A percentile compares a stretch with the other conserved stretches of the same genome.
phyloP scores from a whole-genome alignment of 2,113 vertebrate genomes.

The Istiophorus platypterus region DNA sequence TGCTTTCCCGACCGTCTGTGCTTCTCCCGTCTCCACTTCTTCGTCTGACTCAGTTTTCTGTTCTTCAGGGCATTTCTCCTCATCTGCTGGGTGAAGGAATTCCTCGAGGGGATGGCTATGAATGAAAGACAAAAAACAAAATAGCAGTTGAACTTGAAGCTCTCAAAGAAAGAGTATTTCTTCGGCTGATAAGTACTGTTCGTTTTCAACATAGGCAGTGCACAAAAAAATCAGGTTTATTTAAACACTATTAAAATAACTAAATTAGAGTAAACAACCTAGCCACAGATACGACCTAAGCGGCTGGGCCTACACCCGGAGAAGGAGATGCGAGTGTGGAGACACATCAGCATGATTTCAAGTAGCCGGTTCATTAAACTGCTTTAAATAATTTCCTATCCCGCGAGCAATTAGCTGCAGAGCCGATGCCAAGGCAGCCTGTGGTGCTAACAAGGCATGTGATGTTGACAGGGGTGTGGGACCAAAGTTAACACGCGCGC shows the following conservation, averaged over 20 bases:
- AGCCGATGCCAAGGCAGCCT: background rate
- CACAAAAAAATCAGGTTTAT: background rate
- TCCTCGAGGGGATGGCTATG: conserved; percentile 83
- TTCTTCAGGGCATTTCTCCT: conserved; percentile 82
- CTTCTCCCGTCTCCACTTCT: conserved; percentile 79
- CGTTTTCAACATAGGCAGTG: background rate
- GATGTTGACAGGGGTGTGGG: background rate
- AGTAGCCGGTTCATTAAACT: background rate
- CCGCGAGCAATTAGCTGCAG: background rate
- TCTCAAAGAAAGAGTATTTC: conserved; percentile 2
- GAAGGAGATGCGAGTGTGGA: background rate
- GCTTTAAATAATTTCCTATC: background rate
- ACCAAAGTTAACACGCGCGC: background rate
- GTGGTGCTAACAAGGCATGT: background rate
- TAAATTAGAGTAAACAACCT: background rate
- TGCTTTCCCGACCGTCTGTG: conserved; percentile 67
- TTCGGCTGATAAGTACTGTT: background rate
- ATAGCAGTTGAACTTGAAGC: conserved; percentile 20
- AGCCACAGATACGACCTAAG: background rate
- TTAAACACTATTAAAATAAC: background rate
- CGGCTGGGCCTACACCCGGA: background rate
- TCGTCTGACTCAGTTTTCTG: conserved; percentile 75
- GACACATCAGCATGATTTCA: background rate
- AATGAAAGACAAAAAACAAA: conserved; percentile 46
- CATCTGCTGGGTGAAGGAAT: conserved; percentile 84